Evolutionary conservation across 2,888 invertebrate genomes (phyloP).

Genomic region (Macropis europaea): DNA sequence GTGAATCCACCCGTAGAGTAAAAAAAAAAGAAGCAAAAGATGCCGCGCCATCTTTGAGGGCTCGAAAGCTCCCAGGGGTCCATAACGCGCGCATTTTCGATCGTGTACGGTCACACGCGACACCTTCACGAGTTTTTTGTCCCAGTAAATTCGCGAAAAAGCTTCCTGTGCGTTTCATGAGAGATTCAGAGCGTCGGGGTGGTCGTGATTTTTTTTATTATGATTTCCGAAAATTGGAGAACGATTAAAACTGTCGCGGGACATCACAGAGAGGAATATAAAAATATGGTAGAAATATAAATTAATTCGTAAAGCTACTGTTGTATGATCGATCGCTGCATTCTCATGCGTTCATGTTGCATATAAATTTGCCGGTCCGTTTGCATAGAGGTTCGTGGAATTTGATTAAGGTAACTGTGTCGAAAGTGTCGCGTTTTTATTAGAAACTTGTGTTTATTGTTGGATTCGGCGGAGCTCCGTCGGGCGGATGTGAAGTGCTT

Average conservation of each 20-base stretch:
- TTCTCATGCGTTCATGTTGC: no score
- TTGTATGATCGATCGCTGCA: no score
- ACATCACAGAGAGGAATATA: no score
- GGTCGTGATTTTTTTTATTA: no score
- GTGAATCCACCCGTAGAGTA: conserved; percentile 38
- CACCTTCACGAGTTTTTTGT: not conserved
- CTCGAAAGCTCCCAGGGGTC: conserved; percentile 13
- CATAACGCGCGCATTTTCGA: conserved; percentile 40
- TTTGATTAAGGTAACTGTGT: not conserved
- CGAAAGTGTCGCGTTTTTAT: not conserved
- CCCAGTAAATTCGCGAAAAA: not conserved
- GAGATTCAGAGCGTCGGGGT: not conserved
- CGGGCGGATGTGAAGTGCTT: conserved; percentile 19
- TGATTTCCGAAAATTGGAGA: no score
- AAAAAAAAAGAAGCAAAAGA: no score
- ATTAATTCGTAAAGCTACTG: no score
- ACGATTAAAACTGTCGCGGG: not conserved
- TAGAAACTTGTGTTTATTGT: not conserved
- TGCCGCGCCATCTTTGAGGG: conserved; percentile 53
- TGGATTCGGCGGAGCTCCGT: conserved; percentile 7
- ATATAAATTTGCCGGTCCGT: no score
- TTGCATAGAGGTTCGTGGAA: no score
- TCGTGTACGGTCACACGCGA: conserved; percentile 6
- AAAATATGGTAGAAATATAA: no score
- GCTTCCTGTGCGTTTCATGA: not conserved